Percentiles rank a stretch among this genome's conserved stretches.
phyloP scores from a whole-genome alignment of 2,888 invertebrate species.

The Horisme vitalbata region DNA sequence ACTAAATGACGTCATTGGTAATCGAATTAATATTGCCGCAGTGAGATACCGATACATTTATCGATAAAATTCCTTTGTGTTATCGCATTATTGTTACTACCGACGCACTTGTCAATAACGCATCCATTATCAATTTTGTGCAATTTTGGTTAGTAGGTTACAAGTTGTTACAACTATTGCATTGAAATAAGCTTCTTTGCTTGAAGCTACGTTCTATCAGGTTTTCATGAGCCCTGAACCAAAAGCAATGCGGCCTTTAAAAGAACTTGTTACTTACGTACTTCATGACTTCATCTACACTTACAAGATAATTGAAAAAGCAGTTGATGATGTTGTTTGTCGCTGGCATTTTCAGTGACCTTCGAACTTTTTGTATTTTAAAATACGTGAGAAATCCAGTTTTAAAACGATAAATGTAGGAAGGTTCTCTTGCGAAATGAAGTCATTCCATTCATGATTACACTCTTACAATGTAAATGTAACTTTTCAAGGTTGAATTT shows the following conservation, averaged over 20 bases:
- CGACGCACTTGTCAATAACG: slow-evolving; percentile 18
- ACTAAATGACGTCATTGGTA: slow-evolving; percentile 27
- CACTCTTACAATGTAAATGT: too few species aligned
- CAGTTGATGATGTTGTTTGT: too few species aligned
- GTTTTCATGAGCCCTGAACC: too few species aligned
- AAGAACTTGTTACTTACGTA: too few species aligned
- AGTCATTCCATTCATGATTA: slow-evolving; percentile 6
- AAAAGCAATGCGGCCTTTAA: too few species aligned
- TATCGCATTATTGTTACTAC: slow-evolving; percentile 28
- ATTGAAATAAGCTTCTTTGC: too few species aligned
- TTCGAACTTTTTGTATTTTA: background rate
- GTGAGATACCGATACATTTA: slow-evolving; percentile 29
- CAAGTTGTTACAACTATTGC: background rate
- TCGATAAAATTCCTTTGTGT: slow-evolving; percentile 28
- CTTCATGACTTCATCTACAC: too few species aligned
- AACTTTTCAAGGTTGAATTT: slow-evolving; percentile 14
- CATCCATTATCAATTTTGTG: slow-evolving; percentile 15
- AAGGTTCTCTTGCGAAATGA: slow-evolving; percentile 1
- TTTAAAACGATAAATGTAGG: background rate
- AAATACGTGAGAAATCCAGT: too few species aligned
- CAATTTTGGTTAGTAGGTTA: background rate
- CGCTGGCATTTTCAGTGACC: too few species aligned
- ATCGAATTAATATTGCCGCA: slow-evolving; percentile 31
- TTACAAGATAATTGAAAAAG: too few species aligned
- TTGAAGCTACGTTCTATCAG: too few species aligned